Evolutionary conservation across 2,797 vertebrate species (phyloP), one percentile per base, ranked within the genome.

Genomic region (Hemibagrus guttatus): DNA sequence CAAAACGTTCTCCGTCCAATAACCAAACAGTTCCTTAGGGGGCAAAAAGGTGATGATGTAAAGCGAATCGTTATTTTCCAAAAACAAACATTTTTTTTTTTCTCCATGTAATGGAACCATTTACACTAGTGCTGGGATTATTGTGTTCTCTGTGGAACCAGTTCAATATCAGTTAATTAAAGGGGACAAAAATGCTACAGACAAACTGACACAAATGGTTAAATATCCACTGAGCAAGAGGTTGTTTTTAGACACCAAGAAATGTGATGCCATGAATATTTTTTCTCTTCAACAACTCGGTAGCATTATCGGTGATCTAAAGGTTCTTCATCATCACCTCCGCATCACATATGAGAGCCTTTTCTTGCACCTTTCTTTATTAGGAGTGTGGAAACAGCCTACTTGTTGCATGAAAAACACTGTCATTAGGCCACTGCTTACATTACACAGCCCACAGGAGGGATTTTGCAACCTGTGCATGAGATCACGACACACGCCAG

Each of bases 401-500:
- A 81, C 80, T 81, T 81, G 80, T 81, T 81, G 80, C 80, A 52
- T 81, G 61, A 81, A 81, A 79, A 61, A 78, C 52, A 78, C 74
- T 9, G 72, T 75, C 72, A 75, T 4, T 75, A 46, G 7, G n/a
- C n/a, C 74, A 54, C 42, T 11, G 71, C 16, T 35, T 35, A 5
- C 23, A 63, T 81, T 46, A 46, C 2, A 81, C 79, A 81, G 14
- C n/a, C 39, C 21, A 28, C 23, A 26, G 42, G 42, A 31, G 42
- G 59, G 71, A 64, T 64, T 64, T 11, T 52, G 54, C 87, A 83
- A 82, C 46, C 66, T 85, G 84, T 89, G 84, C 89, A 90, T 84
- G 88, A 88, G 69, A 89, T 75, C 87, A 91, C 89, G 87, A 91
- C 89, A 91, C 84, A 28, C 71, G n/a, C 58, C 61, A 28, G 56